phyloP scores from a whole-genome alignment of 2,113 vertebrate species.

The Gnathonemus longibarbis region DNA sequence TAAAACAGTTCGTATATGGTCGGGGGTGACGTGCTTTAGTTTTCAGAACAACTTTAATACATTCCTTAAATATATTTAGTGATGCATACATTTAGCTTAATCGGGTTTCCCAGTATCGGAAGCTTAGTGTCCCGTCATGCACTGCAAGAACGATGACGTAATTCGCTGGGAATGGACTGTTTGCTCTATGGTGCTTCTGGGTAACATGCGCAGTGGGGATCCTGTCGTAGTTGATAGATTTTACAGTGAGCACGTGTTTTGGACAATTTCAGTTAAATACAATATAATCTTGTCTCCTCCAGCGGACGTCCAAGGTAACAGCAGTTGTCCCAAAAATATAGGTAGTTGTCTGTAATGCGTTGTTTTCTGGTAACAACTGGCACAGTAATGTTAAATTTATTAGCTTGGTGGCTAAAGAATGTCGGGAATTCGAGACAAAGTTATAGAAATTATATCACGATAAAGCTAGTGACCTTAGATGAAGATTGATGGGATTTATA shows the following conservation, averaged over 20 bases:
- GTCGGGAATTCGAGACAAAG: background rate
- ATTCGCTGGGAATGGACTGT: too few relatives aligned
- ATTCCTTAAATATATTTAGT: background rate
- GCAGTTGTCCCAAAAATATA: background rate
- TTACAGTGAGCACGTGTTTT: slow-evolving; percentile 4
- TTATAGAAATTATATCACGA: background rate
- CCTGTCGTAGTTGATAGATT: background rate
- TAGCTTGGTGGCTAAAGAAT: background rate
- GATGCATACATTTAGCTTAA: background rate
- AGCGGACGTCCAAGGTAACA: background rate
- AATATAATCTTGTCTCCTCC: background rate
- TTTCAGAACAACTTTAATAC: background rate
- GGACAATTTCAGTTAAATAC: background rate
- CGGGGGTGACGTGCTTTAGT: background rate
- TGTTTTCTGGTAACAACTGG: background rate
- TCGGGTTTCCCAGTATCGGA: background rate
- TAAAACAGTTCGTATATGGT: background rate
- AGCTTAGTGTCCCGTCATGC: background rate
- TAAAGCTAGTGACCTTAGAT: background rate
- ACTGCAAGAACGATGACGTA: background rate
- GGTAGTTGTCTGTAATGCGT: background rate
- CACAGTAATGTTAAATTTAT: background rate
- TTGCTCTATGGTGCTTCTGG: background rate
- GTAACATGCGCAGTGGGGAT: slow-evolving; percentile 5
- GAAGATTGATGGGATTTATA: background rate